Percentiles rank a stretch among this genome's conserved stretches.
These are phyloP conservation scores for Leucophenga maculata DNA, from an alignment of 2,888 invertebrate genomes.

Conservation along the genomic window DNA sequence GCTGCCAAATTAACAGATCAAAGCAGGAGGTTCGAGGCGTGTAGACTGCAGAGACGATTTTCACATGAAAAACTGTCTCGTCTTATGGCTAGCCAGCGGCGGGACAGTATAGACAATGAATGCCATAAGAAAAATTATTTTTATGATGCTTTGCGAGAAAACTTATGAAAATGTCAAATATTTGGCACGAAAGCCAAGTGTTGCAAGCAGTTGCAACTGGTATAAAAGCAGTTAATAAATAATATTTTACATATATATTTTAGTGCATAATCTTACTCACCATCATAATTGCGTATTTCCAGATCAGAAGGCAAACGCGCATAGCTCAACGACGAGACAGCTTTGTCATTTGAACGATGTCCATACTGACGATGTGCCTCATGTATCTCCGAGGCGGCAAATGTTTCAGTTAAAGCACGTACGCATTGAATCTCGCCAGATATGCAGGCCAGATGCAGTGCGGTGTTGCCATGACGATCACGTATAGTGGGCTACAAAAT, in stretches of 20 bases:
- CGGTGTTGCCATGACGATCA: conserved; percentile 87
- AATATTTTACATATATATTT: conserved; percentile 16
- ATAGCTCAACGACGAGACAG: conserved; percentile 63
- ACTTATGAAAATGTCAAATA: conserved; percentile 26
- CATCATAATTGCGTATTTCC: conserved; percentile 88
- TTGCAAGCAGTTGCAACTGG: not conserved
- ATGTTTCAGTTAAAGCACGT: conserved; percentile 81
- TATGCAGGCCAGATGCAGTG: conserved; percentile 87
- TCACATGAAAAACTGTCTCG: conserved; percentile 47
- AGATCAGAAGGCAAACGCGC: conserved; percentile 76
- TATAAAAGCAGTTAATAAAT: conserved; percentile 29
- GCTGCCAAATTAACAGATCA: conserved; percentile 11
- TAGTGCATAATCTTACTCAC: conserved; percentile 75
- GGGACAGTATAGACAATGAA: conserved; percentile 40
- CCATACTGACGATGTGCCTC: conserved; percentile 70
- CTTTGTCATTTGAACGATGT: conserved; percentile 70
- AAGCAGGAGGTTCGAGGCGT: conserved; percentile 1
- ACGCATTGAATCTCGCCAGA: conserved; percentile 81
- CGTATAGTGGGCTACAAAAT: conserved; percentile 74
- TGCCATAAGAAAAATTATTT: not conserved
- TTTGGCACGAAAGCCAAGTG: conserved; percentile 30
- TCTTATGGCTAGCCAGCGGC: conserved; percentile 54
- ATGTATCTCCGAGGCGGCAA: conserved; percentile 74
- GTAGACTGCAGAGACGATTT: conserved; percentile 24
- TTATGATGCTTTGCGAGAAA: not conserved